Conservation (phyloP, 2,113 vertebrate species). For the Butorides virescens region DNA sequence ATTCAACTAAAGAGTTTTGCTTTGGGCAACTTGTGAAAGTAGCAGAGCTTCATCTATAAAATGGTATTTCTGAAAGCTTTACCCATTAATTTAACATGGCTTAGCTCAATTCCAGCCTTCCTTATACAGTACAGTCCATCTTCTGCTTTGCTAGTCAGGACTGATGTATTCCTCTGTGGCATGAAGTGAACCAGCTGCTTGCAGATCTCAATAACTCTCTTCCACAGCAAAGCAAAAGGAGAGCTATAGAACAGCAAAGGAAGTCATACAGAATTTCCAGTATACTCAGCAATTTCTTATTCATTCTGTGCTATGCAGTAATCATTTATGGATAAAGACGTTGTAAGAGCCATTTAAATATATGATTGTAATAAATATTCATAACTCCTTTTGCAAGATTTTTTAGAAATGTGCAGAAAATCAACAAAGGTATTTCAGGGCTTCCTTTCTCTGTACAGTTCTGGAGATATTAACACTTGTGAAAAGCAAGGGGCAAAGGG, state of each 20-base stretch:
- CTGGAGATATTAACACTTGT: background rate
- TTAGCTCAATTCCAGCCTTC: slow-evolving; percentile 1
- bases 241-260: background rate
- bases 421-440: background rate
- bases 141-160: background rate
- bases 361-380: background rate
- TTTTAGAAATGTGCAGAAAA: background rate
- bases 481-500: background rate
- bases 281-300: background rate
- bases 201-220: background rate
- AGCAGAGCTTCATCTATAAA: slow-evolving; percentile 20
- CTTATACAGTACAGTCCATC: background rate
- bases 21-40: slow-evolving; percentile 35
- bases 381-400: background rate
- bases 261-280: background rate
- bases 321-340: background rate
- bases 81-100: slow-evolving; percentile 51
- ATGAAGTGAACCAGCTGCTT: background rate
- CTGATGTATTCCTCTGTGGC: slow-evolving; percentile 12
- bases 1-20: slow-evolving; percentile 55
- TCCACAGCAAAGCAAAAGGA: background rate
- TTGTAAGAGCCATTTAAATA: background rate
- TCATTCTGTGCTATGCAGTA: background rate
- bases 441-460: background rate
- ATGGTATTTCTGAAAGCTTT: slow-evolving; percentile 54